Conservation (phyloP, 2,888 invertebrate species). For the Cepaea hortensis region DNA sequence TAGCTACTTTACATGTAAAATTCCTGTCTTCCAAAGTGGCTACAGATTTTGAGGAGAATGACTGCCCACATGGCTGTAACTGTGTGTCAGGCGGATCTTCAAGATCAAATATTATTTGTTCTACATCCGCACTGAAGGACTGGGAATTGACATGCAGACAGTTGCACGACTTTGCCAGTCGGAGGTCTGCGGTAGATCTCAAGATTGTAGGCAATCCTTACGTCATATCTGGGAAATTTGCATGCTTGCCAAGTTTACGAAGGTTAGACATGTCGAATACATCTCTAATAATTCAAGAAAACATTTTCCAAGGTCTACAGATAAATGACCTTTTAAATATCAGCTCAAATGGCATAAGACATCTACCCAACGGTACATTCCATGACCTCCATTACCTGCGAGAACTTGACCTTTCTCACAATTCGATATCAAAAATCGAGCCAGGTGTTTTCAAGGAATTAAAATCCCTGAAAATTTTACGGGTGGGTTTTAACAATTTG, state of each 20-base stretch:
- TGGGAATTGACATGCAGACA: constrained; percentile 6
- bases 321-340: constrained; percentile 13
- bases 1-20: background rate
- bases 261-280: constrained; percentile 10
- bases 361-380: constrained; percentile 42
- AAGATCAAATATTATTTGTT: background rate
- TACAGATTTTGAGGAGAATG: background rate
- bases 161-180: background rate
- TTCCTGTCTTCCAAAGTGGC: background rate
- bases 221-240: background rate
- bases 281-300: background rate
- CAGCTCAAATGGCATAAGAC: constrained; percentile 32
- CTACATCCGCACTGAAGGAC: background rate
- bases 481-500: constrained; percentile 58
- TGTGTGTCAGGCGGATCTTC: background rate
- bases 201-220: background rate
- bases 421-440: constrained; percentile 50
- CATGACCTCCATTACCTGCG: constrained; percentile 33
- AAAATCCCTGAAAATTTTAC: constrained; percentile 47
- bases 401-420: constrained; percentile 55
- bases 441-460: constrained; percentile 46
- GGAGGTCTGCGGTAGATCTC: background rate
- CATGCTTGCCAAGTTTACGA: background rate
- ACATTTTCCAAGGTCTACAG: constrained; percentile 3
- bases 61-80: constrained; percentile 23